phyloP scores from a whole-genome alignment of 92 coral and sea anemone genomes.

The Siderastrea radians region DNA sequence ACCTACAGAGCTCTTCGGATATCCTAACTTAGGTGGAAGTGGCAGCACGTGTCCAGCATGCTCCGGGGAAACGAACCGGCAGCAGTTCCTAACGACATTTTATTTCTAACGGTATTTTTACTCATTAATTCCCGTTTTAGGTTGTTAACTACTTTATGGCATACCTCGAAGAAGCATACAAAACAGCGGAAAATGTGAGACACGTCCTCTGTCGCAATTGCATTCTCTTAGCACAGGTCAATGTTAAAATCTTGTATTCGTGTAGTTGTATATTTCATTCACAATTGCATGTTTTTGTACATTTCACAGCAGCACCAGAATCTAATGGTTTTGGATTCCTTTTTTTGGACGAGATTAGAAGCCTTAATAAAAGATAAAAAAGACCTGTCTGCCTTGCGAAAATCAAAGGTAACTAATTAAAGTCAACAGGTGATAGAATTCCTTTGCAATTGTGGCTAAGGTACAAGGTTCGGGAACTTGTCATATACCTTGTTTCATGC shows the following conservation, averaged over 20 bases:
- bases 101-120: background rate
- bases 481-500: background rate
- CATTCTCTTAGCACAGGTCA: background rate
- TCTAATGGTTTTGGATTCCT: background rate
- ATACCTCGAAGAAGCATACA: background rate
- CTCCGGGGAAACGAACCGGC: too few species aligned
- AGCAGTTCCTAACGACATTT: background rate
- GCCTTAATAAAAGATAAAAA: background rate
- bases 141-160: slow-evolving; percentile 14
- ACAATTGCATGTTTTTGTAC: background rate
- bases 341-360: slow-evolving; percentile 6
- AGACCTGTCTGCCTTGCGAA: background rate
- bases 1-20: too few species aligned
- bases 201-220: background rate
- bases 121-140: background rate
- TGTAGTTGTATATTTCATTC: too few species aligned
- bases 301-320: background rate
- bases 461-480: background rate
- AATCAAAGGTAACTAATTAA: background rate
- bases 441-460: background rate
- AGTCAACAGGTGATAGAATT: background rate
- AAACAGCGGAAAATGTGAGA: background rate
- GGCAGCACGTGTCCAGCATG: too few species aligned
- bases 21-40: too few species aligned
- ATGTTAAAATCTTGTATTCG: background rate